Conservation (phyloP, 2,113 vertebrate genomes). For the Meleagris gallopavo region DNA sequence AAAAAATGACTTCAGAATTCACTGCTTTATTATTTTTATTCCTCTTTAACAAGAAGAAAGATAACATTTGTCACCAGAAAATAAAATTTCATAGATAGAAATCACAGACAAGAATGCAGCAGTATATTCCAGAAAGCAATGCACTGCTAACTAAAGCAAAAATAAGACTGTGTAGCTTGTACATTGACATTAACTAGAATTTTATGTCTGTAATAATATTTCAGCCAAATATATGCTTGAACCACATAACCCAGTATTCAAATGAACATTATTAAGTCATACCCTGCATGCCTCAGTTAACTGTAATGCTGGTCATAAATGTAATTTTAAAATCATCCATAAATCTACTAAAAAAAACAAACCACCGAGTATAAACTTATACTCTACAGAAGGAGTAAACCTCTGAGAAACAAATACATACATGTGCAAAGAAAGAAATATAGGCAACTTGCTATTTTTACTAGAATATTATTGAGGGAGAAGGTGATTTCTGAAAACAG, state of each 20-base stretch:
- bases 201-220: background rate
- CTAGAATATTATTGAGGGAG: background rate
- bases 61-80: slow-evolving; percentile 71
- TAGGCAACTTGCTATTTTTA: background rate
- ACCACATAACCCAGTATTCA: background rate
- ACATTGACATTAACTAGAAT: background rate
- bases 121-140: background rate
- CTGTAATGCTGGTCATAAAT: background rate
- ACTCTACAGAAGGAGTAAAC: background rate
- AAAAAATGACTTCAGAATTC: slow-evolving; percentile 2
- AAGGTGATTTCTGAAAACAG: background rate
- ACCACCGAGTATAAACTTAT: background rate
- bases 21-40: slow-evolving; percentile 3
- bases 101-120: slow-evolving; percentile 24
- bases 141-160: background rate
- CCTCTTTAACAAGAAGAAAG: slow-evolving; percentile 43
- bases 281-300: background rate
- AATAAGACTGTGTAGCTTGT: background rate
- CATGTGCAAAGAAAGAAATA: background rate
- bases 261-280: background rate
- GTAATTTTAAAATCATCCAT: background rate
- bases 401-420: background rate
- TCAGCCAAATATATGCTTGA: background rate
- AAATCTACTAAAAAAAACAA: background rate
- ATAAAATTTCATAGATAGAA: slow-evolving; percentile 59